phyloP scores from a whole-genome alignment of 1,140 invertebrate genomes.

The Pseudomyrmex concolor region DNA sequence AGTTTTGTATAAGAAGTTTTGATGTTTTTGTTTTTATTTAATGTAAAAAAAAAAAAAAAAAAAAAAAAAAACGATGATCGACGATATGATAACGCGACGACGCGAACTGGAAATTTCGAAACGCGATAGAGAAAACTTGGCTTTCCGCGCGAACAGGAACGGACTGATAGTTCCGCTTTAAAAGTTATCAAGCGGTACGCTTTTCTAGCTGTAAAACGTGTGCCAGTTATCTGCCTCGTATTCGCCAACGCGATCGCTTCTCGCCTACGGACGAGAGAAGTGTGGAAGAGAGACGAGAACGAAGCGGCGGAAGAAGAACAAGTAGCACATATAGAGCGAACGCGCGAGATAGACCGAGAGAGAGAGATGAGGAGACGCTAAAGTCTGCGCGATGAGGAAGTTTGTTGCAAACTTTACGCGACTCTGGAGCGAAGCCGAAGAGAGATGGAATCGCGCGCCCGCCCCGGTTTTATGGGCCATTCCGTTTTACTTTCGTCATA shows the following conservation, averaged over 20 bases:
- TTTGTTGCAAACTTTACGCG: conserved; percentile 72
- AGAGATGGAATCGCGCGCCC: conserved; percentile 68
- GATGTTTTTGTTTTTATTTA: too few species aligned
- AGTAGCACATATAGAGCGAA: background rate
- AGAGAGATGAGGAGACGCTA: conserved; percentile 6
- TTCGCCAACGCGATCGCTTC: conserved; percentile 58
- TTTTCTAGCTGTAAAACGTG: conserved; percentile 61
- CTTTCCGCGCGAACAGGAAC: conserved; percentile 1
- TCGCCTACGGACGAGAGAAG: conserved; percentile 27
- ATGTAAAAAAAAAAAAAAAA: too few species aligned
- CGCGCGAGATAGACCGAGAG: background rate
- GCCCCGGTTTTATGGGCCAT: conserved; percentile 68
- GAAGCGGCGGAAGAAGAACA: conserved; percentile 23
- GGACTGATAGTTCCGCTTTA: conserved; percentile 51
- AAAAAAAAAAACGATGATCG: too few species aligned
- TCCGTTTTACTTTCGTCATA: conserved; percentile 74
- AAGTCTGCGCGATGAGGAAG: conserved; percentile 63
- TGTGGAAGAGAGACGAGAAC: background rate
- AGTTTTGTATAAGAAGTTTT: background rate
- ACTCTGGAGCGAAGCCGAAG: conserved; percentile 47
- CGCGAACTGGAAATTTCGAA: conserved; percentile 19
- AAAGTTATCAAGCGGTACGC: conserved; percentile 58
- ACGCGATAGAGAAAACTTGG: conserved; percentile 6
- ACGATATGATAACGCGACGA: too few species aligned
- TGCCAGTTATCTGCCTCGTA: conserved; percentile 55